These are phyloP conservation scores for Bombus pyrosoma DNA, from an alignment of 1,140 invertebrate genomes.

Conservation along the genomic window DNA sequence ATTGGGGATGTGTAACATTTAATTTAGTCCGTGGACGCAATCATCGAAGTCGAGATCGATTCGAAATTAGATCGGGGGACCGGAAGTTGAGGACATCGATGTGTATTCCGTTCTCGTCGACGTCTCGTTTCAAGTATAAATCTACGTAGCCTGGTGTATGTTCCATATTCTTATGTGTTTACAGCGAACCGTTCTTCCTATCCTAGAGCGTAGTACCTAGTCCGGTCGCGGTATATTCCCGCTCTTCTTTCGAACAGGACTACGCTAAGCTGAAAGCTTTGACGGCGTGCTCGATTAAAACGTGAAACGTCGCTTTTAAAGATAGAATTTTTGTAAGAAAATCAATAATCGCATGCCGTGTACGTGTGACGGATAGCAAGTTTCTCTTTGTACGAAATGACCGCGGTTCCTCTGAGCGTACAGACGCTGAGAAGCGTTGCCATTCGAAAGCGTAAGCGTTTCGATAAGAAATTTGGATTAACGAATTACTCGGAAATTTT, in stretches of 20 bases:
- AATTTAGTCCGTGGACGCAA: not conserved
- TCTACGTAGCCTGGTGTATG: not conserved
- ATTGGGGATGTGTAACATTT: not conserved
- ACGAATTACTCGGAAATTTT: slow-evolving; percentile 6
- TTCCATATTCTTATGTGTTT: slow-evolving; percentile 1
- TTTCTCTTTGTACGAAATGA: not conserved
- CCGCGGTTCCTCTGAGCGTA: not conserved
- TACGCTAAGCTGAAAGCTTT: not conserved
- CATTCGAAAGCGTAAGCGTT: not conserved
- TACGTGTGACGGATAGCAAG: not conserved
- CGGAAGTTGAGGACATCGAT: slow-evolving; percentile 14
- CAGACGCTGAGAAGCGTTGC: no score
- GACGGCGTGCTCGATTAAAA: slow-evolving; percentile 1
- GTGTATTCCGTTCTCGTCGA: not conserved
- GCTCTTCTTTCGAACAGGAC: not conserved
- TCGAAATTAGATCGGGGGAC: slow-evolving; percentile 1
- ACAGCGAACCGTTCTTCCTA: slow-evolving; percentile 5
- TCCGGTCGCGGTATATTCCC: not conserved
- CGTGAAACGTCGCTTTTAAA: not conserved
- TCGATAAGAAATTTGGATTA: slow-evolving; percentile 13
- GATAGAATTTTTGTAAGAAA: not conserved
- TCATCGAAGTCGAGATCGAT: slow-evolving; percentile 2
- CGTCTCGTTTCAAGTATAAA: not conserved
- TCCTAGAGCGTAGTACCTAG: not conserved
- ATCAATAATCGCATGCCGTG: not conserved